Evolutionary conservation across 2,888 invertebrate species (phyloP), one percentile per base, ranked within the genome.

Genomic region (Pyrgus malvae): DNA sequence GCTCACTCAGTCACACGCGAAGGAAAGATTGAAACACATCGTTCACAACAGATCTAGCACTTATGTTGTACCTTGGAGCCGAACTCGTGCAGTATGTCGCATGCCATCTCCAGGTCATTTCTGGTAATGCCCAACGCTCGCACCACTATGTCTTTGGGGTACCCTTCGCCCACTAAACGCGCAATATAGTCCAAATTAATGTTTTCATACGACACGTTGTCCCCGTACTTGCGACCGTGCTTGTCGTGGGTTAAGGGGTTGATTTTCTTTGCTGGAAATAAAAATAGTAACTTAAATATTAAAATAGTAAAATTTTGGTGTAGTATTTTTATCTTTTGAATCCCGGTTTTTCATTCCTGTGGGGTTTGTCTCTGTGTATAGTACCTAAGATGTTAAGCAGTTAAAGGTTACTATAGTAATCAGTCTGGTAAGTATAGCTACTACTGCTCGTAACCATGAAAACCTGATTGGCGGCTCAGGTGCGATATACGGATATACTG

Each of bases 21-120:
- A 27, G n/a, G 27, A 42, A 25, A 46, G 7, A 7, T 16, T 25
- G 11, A 40, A 11, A 42, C 16, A 42, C 27, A 25, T 16, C 44
- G 16, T 12, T 35, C 29, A 33, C 14, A 33, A 7, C 35, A 44
- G 37, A 54, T 48, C 67, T 80, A 89, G 70, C 87, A 88, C 63
- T 87, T 86, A 67, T 79, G 83, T 59, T 83, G 74, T 65, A 84
- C 65, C 70, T 90, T 90, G 2, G 83, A 74, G n/a, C 96, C 97
- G 82, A 98, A 98, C 78, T 97, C 97, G 78, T 96, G 95, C 65
- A 98, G 88, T 74, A 98, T 98, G 79, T 98, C 97, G 87, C 98
- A 95, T 41, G 98, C 98, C 98, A 98, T 98, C 78, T 96, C 96
- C 50, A 98, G 92, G 82, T 98, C 97, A 87, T 98, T 98, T 56